Base-by-base conservation (phyloP, 2,888 invertebrate genomes). In the Melieria omissa region DNA sequence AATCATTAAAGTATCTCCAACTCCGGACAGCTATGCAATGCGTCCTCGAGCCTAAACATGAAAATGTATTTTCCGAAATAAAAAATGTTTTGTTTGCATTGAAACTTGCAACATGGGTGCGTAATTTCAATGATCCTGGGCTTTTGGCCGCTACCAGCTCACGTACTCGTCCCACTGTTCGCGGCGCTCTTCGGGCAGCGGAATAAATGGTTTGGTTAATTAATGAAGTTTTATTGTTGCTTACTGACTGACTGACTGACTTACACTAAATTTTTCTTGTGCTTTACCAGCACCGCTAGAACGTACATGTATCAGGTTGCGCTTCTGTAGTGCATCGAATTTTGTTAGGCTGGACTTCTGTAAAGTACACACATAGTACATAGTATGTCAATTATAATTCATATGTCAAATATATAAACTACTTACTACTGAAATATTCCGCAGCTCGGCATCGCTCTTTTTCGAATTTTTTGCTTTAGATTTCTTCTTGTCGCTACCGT, bases 291-390 rank as follows among this genome's bases (percentile, higher is more conserved):
- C 88, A 85, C 92, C 92, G 77, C 90, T 90, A 76, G 91, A 91
- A 80, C 92, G 89, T 74, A 91, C 90, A 85, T 92, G 91, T 46
- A 92, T 88, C 62, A 91, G 72, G 72, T 83, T 90, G 83, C 91
- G 91, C 87, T 92, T 92, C 82, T 90, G 91, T 69, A 92, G 87
- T 66, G 91, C 91, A 84, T 93, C 93, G 84, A 93, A 93, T 88
- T 93, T 93, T 84, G 89, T 92, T 85, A 93, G 93, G 86, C 93
- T 93, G 78, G 91, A 92, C 88, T 92, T 93, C 93, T 93, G 66
- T 8, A 74, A 76, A 73, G 74, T 72, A 65, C 65, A 64, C 71
- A 75, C 68, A 65, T 63, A 73, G 72, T 68, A 64, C 46, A 1
- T 46, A 55, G 58, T 42, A 12, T 62, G 65, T n/a, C n/a, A n/a